Base-by-base conservation (phyloP, 2,888 invertebrate genomes). In the Parnassius glacialis region DNA sequence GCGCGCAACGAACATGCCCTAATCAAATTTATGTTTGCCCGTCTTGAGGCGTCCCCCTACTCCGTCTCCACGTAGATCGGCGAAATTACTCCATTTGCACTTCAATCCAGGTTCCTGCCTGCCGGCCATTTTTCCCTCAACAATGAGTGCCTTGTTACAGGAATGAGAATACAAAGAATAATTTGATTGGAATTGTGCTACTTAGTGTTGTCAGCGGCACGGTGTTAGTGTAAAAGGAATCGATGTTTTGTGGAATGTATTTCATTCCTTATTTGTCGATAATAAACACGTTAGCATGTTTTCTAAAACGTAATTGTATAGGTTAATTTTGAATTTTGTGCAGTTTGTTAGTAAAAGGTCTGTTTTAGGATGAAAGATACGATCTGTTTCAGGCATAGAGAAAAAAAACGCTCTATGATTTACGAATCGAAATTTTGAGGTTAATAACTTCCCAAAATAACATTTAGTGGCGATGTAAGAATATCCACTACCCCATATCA, bases 21-120 rank as follows among this genome's bases (percentile, higher is more conserved):
- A 86, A 87, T 87, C 85, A 82, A 84, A 85, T 90, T 89, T 88
- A 85, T 89, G 87, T 88, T 88, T 88, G 88, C 82, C 85, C 84
- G 84, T 81, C 83, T 85, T 82, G 77, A 84, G 68, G 75, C 75
- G 64, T 70, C 74, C 72, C 70, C 69, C 67, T 61, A 66, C 68
- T 69, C 64, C 66, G 65, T 66, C 71, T 70, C 71, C 67, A 66
- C 73, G 69, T 69, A 67, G 73, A 71, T 71, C 72, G 67, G 71
- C 71, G 75, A 81, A 87, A 89, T 87, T 82, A 89, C 85, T 89
- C 87, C 85, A 90, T 90, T 90, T 90, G 84, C 90, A 90, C 90
- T 90, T 89, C 82, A 90, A 89, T 84, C 85, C 89, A 88, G 88
- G 88, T 88, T 85, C 80, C 76, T 81, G 85, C 80, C 89, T 83